These are phyloP conservation scores for Fringilla coelebs DNA, from an alignment of 2,797 vertebrate genomes.

Conservation along the genomic window DNA sequence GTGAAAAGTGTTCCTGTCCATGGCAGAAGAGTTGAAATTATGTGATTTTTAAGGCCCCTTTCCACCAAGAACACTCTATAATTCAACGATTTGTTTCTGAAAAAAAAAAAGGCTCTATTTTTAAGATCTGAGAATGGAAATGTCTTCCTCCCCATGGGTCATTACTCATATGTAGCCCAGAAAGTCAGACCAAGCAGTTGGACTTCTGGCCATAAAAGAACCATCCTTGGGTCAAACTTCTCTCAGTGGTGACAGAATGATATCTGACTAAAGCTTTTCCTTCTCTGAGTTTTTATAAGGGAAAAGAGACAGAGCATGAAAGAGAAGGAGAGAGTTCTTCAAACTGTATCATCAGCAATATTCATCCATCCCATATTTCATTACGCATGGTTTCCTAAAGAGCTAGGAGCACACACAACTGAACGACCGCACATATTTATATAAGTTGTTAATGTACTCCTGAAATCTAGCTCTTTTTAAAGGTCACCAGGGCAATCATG, in stretches of 20 bases:
- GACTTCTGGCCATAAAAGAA: not conserved
- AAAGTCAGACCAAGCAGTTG: not conserved
- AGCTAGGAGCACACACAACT: not conserved
- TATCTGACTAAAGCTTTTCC: not conserved
- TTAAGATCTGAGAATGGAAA: not conserved
- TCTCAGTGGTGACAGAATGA: not conserved
- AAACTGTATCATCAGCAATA: not conserved
- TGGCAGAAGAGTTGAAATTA: accelerated
- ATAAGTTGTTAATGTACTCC: not conserved
- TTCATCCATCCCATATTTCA: not conserved
- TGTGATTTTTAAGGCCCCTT: not conserved
- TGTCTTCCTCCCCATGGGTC: not conserved
- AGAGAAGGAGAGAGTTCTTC: not conserved
- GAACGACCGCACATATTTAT: not conserved
- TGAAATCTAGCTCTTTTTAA: not conserved
- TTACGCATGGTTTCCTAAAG: not conserved
- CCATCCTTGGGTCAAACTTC: not conserved
- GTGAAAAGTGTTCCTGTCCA: not conserved
- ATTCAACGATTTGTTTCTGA: not conserved
- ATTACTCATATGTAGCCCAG: not conserved
- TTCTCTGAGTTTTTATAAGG: not conserved
- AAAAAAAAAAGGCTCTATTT: not conserved
- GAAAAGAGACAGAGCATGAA: not conserved
- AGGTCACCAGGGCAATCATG: not conserved
- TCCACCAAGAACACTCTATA: not conserved